Base-by-base conservation (phyloP, 2,797 vertebrate genomes). In the Enteromius radiatus region DNA sequence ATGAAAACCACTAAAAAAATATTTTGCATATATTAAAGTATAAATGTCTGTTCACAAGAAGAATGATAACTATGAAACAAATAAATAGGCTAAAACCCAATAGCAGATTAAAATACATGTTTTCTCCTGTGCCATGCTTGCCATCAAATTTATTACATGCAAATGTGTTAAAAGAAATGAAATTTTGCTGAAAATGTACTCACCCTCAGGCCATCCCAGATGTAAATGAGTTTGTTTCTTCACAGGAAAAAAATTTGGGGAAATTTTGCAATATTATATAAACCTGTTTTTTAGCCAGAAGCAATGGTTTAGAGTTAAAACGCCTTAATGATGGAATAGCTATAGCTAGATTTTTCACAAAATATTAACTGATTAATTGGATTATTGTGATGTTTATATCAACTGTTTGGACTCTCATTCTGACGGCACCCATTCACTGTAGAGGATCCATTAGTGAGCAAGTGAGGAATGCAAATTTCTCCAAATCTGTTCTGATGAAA, bases 91-190 rank as follows among this genome's bases (percentile, higher is more conserved):
- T 36, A 36, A 36, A 59, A 12, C 56, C 56, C 11, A 59, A 26
- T 2, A 59, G 10, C 10, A 19, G 19, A 52, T 21, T 52, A 52
- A 52, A 52, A 21, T 9, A 21, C 47, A 49, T 6, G 4, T 4
- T 49, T 73, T 47, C 49, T 49, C 33, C 19, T 8, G 11, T 38
- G 21, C 14, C 33, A 6, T 15, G 11, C 9, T 78, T 67, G 28
- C 45, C 28, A 52, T 78, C 49, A 59, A 43, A 70, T 61, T 56
- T 6, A 38, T 69, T 59, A 31, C 5, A 64, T 77, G 23, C 21
- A 28, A 54, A 54, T 52, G 31, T 23, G 31, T 31, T 38, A 49
- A 59, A 59, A 59, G 23, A 59, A 26, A 59, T 26, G 4, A 26
- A 59, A 26, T 26, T 26, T 26, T 59, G 11, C 56, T 14, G 10